phyloP scores from a whole-genome alignment of 2,888 invertebrate species.

The Atethmia centrago region DNA sequence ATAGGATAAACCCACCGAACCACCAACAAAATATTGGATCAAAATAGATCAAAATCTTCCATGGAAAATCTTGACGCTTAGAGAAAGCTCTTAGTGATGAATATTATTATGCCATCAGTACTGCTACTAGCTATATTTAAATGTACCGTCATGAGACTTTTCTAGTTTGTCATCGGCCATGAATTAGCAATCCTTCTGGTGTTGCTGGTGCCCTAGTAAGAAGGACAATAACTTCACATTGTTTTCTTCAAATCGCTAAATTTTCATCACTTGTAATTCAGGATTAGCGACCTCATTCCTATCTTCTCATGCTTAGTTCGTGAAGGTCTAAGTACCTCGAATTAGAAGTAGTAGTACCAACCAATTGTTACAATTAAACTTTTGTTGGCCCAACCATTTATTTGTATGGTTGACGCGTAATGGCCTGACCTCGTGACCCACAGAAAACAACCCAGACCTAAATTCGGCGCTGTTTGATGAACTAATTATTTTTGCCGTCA shows the following conservation, averaged over 20 bases:
- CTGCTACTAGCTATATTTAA: background rate
- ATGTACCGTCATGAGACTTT: background rate
- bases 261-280: slow-evolving; percentile 28
- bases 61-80: background rate
- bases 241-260: slow-evolving; percentile 22
- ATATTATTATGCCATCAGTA: background rate
- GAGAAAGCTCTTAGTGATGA: background rate
- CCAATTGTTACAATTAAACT: slow-evolving; percentile 66
- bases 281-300: slow-evolving; percentile 67
- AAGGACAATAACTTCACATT: background rate
- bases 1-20: background rate
- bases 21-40: background rate
- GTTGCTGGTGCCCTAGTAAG: background rate
- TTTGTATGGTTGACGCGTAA: slow-evolving; percentile 42
- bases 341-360: slow-evolving; percentile 56
- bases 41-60: too few species aligned
- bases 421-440: slow-evolving; percentile 7
- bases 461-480: slow-evolving; percentile 1
- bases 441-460: slow-evolving; percentile 2
- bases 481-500: background rate
- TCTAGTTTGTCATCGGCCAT: background rate
- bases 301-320: slow-evolving; percentile 67
- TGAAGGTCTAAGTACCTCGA: slow-evolving; percentile 61
- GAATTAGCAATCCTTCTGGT: background rate
- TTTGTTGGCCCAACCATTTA: slow-evolving; percentile 35